phyloP scores from a whole-genome alignment of 2,888 invertebrate genomes.

The Venusia cambrica region DNA sequence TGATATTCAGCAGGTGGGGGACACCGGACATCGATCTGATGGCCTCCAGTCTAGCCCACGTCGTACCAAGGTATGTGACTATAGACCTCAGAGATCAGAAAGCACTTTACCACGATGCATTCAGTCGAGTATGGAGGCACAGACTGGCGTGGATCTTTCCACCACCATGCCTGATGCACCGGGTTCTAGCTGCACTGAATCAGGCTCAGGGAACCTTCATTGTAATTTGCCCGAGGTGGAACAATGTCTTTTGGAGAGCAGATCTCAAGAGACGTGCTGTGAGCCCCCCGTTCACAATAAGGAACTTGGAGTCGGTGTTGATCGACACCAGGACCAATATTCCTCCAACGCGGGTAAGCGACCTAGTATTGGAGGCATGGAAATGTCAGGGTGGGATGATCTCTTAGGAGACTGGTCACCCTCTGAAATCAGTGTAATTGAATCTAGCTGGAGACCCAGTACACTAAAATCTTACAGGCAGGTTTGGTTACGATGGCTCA shows the following conservation, averaged over 20 bases:
- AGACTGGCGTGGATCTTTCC: constrained; percentile 2
- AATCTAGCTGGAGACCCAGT: too few species aligned
- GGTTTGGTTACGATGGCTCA: background rate
- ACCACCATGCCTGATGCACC: background rate
- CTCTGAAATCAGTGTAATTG: too few species aligned
- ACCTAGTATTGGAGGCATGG: constrained; percentile 4
- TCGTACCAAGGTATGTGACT: background rate
- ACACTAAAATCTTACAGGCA: too few species aligned
- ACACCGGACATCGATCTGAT: constrained; percentile 2
- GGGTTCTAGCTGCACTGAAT: background rate
- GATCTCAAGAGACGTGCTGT: constrained; percentile 2
- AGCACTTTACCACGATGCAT: constrained; percentile 1
- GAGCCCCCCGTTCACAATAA: constrained; percentile 2
- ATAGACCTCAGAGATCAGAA: background rate
- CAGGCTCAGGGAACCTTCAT: background rate
- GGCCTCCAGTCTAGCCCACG: constrained; percentile 2
- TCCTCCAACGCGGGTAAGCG: constrained; percentile 1
- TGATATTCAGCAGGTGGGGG: constrained; percentile 2
- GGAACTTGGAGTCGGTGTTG: background rate
- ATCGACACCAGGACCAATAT: constrained; percentile 4
- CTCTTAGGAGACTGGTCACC: background rate
- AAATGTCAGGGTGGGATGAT: constrained; percentile 4
- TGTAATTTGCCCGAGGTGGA: constrained; percentile 2
- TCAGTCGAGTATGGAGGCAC: background rate
- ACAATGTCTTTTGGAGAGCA: constrained; percentile 1